Conservation (phyloP, 23 tunicate species). For the Clavelina lepadiformis region DNA sequence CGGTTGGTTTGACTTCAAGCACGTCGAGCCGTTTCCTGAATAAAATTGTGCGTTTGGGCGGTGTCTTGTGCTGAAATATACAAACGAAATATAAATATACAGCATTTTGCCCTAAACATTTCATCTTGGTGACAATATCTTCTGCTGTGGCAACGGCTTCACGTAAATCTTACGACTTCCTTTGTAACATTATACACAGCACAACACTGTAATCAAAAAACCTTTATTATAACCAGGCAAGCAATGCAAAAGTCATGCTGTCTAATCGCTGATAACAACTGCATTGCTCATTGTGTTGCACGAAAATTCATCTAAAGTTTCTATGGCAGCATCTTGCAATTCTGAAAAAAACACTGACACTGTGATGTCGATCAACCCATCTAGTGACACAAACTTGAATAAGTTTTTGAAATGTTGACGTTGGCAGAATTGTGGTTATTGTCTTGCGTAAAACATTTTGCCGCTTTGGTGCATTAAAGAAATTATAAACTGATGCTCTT, state of each 20-base stretch:
- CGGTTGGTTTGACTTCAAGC: not conserved
- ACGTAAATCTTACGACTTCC: not conserved
- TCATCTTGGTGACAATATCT: not conserved
- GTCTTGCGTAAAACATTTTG: constrained; percentile 12
- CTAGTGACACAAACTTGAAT: constrained; percentile 17
- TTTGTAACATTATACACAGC: not conserved
- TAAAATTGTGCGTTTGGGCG: constrained; percentile 3
- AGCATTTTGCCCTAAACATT: constrained; percentile 9
- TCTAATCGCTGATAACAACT: constrained; percentile 1
- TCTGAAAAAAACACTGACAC: constrained; percentile 7
- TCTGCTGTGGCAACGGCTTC: constrained; percentile 5
- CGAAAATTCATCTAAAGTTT: no score
- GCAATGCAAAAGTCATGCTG: constrained; percentile 19
- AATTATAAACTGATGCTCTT: constrained; percentile 13
- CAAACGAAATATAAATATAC: not conserved
- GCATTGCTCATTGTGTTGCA: constrained; percentile 10
- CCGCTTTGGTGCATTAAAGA: not conserved
- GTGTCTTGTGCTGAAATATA: constrained; percentile 10
- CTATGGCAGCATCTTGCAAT: constrained; percentile 12
- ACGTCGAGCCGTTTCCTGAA: not conserved
- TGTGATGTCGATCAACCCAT: constrained; percentile 1
- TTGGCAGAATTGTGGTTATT: constrained; percentile 1
- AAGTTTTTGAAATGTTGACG: constrained; percentile 1
- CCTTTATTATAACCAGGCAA: constrained; percentile 1
- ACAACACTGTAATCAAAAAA: constrained; percentile 13